Evolutionary conservation across 2,888 invertebrate genomes (phyloP).

Genomic region (Leuctra nigra): DNA sequence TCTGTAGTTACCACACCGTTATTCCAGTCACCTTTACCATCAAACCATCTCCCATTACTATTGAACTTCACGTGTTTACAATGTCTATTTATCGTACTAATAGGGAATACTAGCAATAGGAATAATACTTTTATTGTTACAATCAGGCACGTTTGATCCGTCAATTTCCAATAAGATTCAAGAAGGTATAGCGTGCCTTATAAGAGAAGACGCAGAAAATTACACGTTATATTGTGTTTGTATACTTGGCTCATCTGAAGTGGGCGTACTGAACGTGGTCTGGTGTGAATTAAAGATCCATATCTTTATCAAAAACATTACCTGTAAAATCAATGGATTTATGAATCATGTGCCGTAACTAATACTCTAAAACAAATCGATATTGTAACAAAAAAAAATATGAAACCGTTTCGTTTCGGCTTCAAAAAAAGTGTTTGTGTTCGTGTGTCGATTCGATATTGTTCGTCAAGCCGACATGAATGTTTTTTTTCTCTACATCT

Average conservation of each 20-base stretch:
- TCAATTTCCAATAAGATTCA: too few species aligned
- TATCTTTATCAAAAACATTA: slow-evolving; percentile 17
- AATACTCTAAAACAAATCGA: slow-evolving; percentile 4
- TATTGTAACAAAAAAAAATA: not conserved
- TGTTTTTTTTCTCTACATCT: slow-evolving; percentile 4
- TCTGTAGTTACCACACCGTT: not conserved
- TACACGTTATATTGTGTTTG: slow-evolving; percentile 12
- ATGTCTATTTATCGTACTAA: slow-evolving; percentile 12
- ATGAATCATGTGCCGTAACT: not conserved
- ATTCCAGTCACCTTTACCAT: slow-evolving; percentile 4
- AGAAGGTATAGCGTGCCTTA: too few species aligned
- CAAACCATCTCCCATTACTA: not conserved
- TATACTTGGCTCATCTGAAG: not conserved
- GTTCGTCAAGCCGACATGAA: not conserved
- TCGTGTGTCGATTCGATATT: not conserved
- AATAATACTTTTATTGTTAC: too few species aligned
- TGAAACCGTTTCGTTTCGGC: not conserved
- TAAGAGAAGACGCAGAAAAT: slow-evolving; percentile 9
- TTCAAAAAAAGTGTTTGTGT: not conserved
- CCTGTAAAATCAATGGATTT: not conserved
- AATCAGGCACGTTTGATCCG: too few species aligned
- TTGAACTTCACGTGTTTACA: too few species aligned
- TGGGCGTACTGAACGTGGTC: slow-evolving; percentile 13
- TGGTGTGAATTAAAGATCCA: slow-evolving; percentile 15
- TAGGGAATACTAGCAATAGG: too few species aligned